Percentiles rank a stretch among this genome's conserved stretches.
Evolutionary conservation across 92 coral and sea anemone species (phyloP).

Genomic region (Montipora capitata): DNA sequence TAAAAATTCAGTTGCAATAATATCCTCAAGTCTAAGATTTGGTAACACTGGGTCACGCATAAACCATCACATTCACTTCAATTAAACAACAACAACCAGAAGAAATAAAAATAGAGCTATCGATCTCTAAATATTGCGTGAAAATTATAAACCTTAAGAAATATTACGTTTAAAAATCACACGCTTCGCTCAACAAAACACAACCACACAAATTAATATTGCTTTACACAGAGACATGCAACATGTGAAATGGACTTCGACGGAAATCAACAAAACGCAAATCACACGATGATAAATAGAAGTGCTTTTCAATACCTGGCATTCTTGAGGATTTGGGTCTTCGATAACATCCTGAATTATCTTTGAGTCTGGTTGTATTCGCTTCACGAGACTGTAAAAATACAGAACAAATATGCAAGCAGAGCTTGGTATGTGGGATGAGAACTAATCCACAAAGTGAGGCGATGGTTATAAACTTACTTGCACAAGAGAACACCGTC

Average conservation of each 20-base stretch:
- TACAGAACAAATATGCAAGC: constrained; percentile 29
- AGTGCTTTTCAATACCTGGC: constrained; percentile 60
- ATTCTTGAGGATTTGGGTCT: constrained; percentile 67
- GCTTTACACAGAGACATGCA: neutral
- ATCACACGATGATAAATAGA: neutral
- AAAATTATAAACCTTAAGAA: neutral
- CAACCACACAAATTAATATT: constrained; percentile 4
- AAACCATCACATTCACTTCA: neutral
- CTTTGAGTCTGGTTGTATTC: constrained; percentile 74
- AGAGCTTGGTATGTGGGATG: neutral
- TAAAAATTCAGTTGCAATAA: neutral
- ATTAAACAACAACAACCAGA: neutral
- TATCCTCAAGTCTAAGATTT: neutral
- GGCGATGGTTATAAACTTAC: constrained; percentile 49
- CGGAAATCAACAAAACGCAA: constrained; percentile 1
- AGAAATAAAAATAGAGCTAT: neutral
- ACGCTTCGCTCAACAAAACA: neutral
- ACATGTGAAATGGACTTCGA: constrained; percentile 2
- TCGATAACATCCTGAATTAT: constrained; percentile 76
- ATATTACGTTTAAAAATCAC: neutral
- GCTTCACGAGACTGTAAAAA: constrained; percentile 74
- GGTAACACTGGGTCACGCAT: constrained; percentile 13
- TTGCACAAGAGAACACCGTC: constrained; percentile 77
- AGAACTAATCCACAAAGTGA: neutral
- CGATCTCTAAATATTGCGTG: neutral